Evolutionary conservation across 2,113 vertebrate species (phyloP), one percentile per base, ranked within the genome.

Genomic region (Dromas ardeola): DNA sequence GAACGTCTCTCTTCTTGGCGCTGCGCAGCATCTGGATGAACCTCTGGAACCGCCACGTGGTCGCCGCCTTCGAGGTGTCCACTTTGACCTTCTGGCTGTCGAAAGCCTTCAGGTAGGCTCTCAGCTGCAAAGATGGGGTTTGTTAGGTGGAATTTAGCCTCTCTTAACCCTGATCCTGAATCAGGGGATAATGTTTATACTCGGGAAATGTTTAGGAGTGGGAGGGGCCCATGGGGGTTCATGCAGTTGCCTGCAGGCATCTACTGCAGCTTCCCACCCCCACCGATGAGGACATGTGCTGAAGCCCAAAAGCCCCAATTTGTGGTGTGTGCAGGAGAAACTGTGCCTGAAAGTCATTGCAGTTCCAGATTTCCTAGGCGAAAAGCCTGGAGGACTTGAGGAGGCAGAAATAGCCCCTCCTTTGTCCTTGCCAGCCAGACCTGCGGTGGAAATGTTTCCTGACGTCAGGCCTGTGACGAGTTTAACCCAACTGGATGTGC

Each of bases 1-100:
- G 91, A 11, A 98, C n/a, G 4, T 98, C 97, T 32, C 43, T 93
- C 90, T 97, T 97, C 86, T 97, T 96, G 70, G 97, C 73, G 0
- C 85, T 9, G 9, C 58, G 96, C n/a, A 98, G 43, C 93, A 98
- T 93, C 49, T 56, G 95, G 72, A 97, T 85, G 61, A 98, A 40
- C 52, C 29, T 95, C 74, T 94, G 96, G 95, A 98, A 98, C n/a
- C 43, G 77, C 95, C 90, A 95, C 0, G 52, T 23, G 2, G 95
- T 96, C 0, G 50, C 58, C 5, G 16, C 77, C 62, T 93, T 95
- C 0, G 58, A 91, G 38, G 82, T 6, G 19, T 97, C 94, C 29
- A 26, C 72, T 72, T 56, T 76, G 45, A 76, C 5, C 3, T 25
- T 77, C 72, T n/a, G 92, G 17, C 65, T 69, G 32, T 66, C 88